Conservation (phyloP, 1,140 invertebrate species). For the Ditylenchus dipsaci region DNA sequence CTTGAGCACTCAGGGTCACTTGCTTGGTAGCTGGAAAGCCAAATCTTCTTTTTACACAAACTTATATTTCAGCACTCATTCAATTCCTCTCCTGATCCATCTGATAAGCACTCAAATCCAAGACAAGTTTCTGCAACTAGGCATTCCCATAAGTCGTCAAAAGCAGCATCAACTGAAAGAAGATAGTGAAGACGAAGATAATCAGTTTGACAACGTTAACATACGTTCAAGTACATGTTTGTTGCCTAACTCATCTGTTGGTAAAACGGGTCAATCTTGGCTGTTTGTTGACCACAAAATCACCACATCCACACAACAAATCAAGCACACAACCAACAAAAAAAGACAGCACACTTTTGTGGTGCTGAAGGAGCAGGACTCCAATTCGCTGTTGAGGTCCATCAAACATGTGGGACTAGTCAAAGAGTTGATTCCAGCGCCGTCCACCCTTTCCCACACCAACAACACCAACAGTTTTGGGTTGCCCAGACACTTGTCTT, state of each 20-base stretch:
- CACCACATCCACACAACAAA: no score
- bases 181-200: not conserved
- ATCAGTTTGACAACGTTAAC: not conserved
- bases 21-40: no score
- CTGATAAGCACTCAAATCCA: not conserved
- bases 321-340: not conserved
- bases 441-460: slow-evolving; percentile 1
- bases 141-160: not conserved
- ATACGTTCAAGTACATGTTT: not conserved
- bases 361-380: slow-evolving; percentile 15
- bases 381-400: slow-evolving; percentile 9
- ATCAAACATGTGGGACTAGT: slow-evolving; percentile 16
- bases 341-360: slow-evolving; percentile 8
- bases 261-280: not conserved
- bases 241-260: not conserved
- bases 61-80: not conserved
- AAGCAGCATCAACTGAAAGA: not conserved
- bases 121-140: not conserved
- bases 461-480: not conserved
- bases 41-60: no score
- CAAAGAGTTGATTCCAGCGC: slow-evolving; percentile 18
- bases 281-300: slow-evolving; percentile 1
- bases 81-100: not conserved
- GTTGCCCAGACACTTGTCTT: not conserved
- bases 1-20: no score